Evolutionary conservation across 2,113 vertebrate genomes (phyloP).

Genomic region (Nettapus auritus): DNA sequence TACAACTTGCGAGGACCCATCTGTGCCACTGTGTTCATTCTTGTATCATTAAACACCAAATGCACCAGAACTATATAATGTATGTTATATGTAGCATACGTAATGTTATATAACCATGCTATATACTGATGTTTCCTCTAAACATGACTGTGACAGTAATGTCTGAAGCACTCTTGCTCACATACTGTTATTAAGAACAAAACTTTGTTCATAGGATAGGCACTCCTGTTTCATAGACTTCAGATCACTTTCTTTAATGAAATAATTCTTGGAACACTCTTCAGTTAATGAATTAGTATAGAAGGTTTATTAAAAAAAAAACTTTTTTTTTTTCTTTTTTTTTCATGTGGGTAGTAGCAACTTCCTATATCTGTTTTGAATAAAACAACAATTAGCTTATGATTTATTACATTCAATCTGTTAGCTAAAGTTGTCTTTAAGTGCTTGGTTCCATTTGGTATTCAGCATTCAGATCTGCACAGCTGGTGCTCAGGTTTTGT

Average conservation of each 20-base stretch:
- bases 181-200: neutral
- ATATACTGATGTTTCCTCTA: neutral
- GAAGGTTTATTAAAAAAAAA: neutral
- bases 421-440: neutral
- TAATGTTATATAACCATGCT: neutral
- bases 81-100: neutral
- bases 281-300: neutral
- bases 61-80: neutral
- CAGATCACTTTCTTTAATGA: neutral
- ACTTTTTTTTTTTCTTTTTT: too few relatives aligned
- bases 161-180: neutral
- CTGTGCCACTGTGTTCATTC: neutral
- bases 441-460: neutral
- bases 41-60: neutral
- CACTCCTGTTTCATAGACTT: neutral
- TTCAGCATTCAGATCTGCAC: neutral
- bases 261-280: neutral
- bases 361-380: neutral
- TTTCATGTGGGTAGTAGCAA: neutral
- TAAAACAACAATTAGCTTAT: neutral
- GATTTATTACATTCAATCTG: neutral
- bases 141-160: rapidly evolving
- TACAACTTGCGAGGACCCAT: neutral
- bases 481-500: neutral
- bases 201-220: neutral